Base-by-base conservation (phyloP, 2,797 vertebrate species). In the Sebastes taczanowskii region DNA sequence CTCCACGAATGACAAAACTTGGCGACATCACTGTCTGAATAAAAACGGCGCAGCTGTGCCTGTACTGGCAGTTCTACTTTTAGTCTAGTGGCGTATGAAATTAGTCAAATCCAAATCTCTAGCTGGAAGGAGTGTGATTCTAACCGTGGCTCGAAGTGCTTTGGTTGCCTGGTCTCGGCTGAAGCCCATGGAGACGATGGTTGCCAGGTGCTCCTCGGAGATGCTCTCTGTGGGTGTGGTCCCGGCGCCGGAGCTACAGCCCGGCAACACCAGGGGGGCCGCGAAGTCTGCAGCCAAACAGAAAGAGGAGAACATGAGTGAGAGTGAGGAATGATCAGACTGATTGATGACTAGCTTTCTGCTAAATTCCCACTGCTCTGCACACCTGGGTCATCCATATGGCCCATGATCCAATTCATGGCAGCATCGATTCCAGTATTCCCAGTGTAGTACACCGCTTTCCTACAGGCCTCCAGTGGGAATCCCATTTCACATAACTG, bases 351-450 rank as follows among this genome's bases (percentile, higher is more conserved):
- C 60, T 71, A 6, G 6, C 4, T 74, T 72, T 62, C 18, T 65
- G 35, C 14, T 29, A 13, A 76, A 80, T 30, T 25, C 58, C 27
- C 23, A 16, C 4, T 25, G 58, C 46, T 75, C 52, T 68, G 86
- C 93, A 16, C 96, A 99, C 99, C 98, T 95, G 99, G 96, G 94
- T 99, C 99, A 0, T 99, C 98, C 97, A 99, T 99, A 80, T 99
- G 99, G 3, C 97, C 95, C 98, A 99, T 99, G 89, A 98, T 97
- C 99, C 99, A 99, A 88, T 98, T 99, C 97, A 99, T 99, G 93
- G 98, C 97, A 0, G 97, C 95, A 86, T 99, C 98, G 0, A 97
- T 98, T 79, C 99, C 99, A 8, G 97, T 99, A 91, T 99, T 99
- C 62, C 98, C 98, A 0, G 99, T 99, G 92, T 98, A 99, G 88